Percentiles rank a stretch among this genome's conserved stretches.
phyloP scores from a whole-genome alignment of 2,888 invertebrate genomes.

The Ornithoptera priamus region DNA sequence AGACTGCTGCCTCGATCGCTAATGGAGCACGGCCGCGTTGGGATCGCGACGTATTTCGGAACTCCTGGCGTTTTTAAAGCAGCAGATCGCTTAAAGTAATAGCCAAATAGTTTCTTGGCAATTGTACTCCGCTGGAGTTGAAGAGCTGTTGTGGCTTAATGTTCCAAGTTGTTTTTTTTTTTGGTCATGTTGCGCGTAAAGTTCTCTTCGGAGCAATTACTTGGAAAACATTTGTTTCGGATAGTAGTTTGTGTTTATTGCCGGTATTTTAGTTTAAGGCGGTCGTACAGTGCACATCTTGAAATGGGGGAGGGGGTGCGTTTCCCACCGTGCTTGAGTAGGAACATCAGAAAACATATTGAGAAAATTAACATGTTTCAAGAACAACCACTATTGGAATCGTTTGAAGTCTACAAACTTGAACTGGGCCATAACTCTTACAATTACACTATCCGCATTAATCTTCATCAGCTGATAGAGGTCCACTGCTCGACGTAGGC shows the following conservation, averaged over 20 bases:
- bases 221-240: slow-evolving; percentile 21
- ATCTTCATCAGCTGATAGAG: no score
- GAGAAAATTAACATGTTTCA: no score
- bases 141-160: slow-evolving; percentile 1
- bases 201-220: slow-evolving; percentile 19
- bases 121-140: slow-evolving; percentile 20
- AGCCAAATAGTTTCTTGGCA: slow-evolving; percentile 28
- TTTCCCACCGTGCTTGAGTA: no score
- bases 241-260: slow-evolving; percentile 9
- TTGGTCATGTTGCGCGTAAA: slow-evolving; percentile 13
- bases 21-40: slow-evolving; percentile 14
- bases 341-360: no score
- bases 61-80: slow-evolving; percentile 17
- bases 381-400: no score
- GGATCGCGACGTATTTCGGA: slow-evolving; percentile 6
- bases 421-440: no score
- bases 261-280: no score
- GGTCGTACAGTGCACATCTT: no score
- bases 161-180: slow-evolving; percentile 14
- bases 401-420: no score
- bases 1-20: slow-evolving; percentile 24
- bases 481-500: no score
- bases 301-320: no score
- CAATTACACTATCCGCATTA: no score
- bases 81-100: slow-evolving; percentile 12